Percentiles rank a stretch among this genome's conserved stretches.
These are phyloP conservation scores for Geophilus truncorum DNA, from an alignment of 2,888 invertebrate genomes.

Conservation along the genomic window DNA sequence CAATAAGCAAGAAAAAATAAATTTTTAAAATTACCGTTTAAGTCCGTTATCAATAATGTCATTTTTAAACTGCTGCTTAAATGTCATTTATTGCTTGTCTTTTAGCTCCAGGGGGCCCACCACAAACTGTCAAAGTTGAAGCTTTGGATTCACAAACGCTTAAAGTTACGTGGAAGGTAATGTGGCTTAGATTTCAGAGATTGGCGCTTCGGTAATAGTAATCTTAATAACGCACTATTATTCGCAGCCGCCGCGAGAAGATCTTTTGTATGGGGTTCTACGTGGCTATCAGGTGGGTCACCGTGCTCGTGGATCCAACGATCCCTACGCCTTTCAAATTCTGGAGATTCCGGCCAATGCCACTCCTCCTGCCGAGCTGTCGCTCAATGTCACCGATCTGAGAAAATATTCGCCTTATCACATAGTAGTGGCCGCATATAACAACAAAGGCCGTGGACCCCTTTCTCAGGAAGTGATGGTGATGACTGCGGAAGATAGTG, in stretches of 20 bases:
- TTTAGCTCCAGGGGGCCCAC: slow-evolving; percentile 41
- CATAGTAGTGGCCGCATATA: slow-evolving; percentile 47
- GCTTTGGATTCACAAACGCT: slow-evolving; percentile 46
- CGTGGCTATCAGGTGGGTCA: slow-evolving; percentile 71
- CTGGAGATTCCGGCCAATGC: slow-evolving; percentile 37
- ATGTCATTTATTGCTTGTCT: background rate
- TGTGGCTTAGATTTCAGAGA: background rate
- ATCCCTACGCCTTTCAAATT: slow-evolving; percentile 31
- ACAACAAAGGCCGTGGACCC: slow-evolving; percentile 47
- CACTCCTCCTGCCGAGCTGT: slow-evolving; percentile 30
- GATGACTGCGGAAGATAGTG: slow-evolving; percentile 49
- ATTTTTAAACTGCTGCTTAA: too few species aligned
- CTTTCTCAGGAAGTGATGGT: slow-evolving; percentile 44
- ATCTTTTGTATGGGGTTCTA: slow-evolving; percentile 67
- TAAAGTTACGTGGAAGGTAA: slow-evolving; percentile 47
- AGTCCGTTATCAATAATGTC: too few species aligned
- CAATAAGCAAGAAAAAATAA: too few species aligned
- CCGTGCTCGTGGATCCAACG: slow-evolving; percentile 41
- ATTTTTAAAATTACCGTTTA: too few species aligned
- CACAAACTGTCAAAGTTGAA: slow-evolving; percentile 44
- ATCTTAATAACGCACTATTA: background rate
- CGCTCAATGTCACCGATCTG: slow-evolving; percentile 43
- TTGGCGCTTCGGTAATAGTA: background rate
- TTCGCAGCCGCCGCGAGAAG: slow-evolving; percentile 58
- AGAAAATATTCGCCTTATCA: slow-evolving; percentile 48